Conservation (phyloP, 2,113 vertebrate species). For the Oncorhynchus masou region DNA sequence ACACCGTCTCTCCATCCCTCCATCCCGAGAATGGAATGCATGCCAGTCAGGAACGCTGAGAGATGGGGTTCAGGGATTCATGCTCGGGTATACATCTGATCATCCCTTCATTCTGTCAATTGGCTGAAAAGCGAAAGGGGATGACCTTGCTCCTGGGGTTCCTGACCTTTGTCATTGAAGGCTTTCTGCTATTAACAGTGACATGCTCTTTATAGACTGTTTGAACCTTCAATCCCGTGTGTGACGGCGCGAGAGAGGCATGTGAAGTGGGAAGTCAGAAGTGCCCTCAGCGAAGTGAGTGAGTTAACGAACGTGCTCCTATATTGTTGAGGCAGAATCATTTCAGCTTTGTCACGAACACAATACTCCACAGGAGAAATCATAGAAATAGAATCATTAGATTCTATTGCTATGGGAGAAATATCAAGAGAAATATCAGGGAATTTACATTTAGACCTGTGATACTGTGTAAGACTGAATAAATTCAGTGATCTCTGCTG, state of each 20-base stretch:
- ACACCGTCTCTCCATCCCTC: not conserved
- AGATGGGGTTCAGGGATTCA: not conserved
- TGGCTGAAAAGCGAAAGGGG: not conserved
- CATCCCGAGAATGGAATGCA: not conserved
- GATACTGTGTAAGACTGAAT: not conserved
- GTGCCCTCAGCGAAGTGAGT: not conserved
- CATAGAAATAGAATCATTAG: not conserved
- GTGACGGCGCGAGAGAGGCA: not conserved
- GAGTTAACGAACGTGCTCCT: conserved; percentile 14
- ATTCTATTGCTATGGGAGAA: not conserved
- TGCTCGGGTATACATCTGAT: not conserved
- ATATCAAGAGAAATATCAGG: not conserved
- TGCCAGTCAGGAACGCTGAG: not conserved
- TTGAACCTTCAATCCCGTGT: not conserved
- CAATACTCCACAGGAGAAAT: not conserved
- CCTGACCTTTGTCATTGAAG: conserved; percentile 16
- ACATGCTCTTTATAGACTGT: conserved; percentile 2
- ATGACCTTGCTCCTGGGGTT: not conserved
- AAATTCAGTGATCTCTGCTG: no score
- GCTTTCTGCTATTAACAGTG: conserved; percentile 25
- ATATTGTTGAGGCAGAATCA: not conserved
- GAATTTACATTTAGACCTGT: not conserved
- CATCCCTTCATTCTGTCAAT: not conserved
- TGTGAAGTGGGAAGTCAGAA: not conserved
- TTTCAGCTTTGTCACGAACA: not conserved